Evolutionary conservation across 2,113 vertebrate genomes (phyloP), one percentile per base, ranked within the genome.

Genomic region (Bufo bufo): DNA sequence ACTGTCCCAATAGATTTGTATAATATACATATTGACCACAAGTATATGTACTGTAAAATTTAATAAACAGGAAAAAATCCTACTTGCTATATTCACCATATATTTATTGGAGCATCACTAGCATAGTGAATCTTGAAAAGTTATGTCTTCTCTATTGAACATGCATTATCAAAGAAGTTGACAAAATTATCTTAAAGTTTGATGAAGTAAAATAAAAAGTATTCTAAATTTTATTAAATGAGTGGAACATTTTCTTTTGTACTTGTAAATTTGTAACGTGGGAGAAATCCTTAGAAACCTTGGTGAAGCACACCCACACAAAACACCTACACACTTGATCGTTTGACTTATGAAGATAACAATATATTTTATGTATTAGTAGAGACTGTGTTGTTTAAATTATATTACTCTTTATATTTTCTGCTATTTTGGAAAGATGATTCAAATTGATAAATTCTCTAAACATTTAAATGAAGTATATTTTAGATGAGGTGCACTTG

Each of bases 221-320:
- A 75, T 65, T 23, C n/a, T 20, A 87, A 59, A 74, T 72, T 33
- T 33, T 87, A 81, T 58, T 72, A 72, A 66, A 87, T 52, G n/a
- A 87, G 58, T 12, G 61, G 65, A 87, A 82, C 78, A 79, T 87
- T 65, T 86, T 79, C 86, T 87, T 87, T 87, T 87, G 86, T 87
- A 79, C 16, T 80, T 66, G 20, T 86, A 61, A 65, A 45, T 80
- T 82, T 82, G 82, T 82, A 33, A 87, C 33, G 78, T 87, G 78
- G 86, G 86, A 87, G 86, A 87, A 81, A 87, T 82, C 50, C 78
- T 87, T 87, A 78, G 63, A 72, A 87, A 72, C 50, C 78, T 72
- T 87, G 82, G 86, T 72, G 78, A 87, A 59, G 33, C 86, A 49
- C 86, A 49, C 86, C 86, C 86, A 87, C 86, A 61, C 78, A 87